Evolutionary conservation across 2,797 vertebrate species (phyloP), one percentile per base, ranked within the genome.

Genomic region (Chromobotia macracanthus): DNA sequence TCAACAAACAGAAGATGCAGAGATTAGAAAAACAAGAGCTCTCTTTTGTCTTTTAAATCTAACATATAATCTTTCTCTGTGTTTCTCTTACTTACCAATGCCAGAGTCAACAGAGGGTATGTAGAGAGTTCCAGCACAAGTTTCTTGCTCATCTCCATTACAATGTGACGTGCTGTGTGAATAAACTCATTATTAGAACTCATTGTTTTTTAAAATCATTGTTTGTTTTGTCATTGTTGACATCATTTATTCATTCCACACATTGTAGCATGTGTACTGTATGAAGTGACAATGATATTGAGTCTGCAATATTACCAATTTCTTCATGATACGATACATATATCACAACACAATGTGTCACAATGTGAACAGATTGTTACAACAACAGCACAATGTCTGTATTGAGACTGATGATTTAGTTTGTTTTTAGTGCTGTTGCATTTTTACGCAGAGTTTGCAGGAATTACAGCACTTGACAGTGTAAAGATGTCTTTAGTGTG

Each of bases 21-120:
- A 44, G 44, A 38, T 16, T 50, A 25, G 48, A 71, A 13, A 23
- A 41, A 48, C 60, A 69, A 18, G 11, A 75, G 2, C 25, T 31
- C 35, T 28, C n/a, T 13, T 19, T 63, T 15, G 63, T 56, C 21
- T 2, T 11, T 55, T 72, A 28, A 61, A 58, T n/a, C 41, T 9
- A 13, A 51, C 83, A 38, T 75, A 18, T 18, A 69, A 21, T 64
- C 13, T 81, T 73, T 12, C 16, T 55, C 77, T 35, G 82, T 79
- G 83, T 80, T 82, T 84, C 80, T 56, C 79, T 84, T 88, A 85
- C 85, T 87, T 85, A 85, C 68, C 15, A 38, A 38, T 56, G 2
- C 85, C 83, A 96, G 95, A 93, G 91, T 96, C 89, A 91, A 94
- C 90, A 92, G 92, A 87, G 94, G 94, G 95, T 96, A 94, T 53